A percentile compares a stretch with the other conserved stretches of the same genome.
Conservation (phyloP, 1,140 invertebrate species). For the Drosophila eugracilis region DNA sequence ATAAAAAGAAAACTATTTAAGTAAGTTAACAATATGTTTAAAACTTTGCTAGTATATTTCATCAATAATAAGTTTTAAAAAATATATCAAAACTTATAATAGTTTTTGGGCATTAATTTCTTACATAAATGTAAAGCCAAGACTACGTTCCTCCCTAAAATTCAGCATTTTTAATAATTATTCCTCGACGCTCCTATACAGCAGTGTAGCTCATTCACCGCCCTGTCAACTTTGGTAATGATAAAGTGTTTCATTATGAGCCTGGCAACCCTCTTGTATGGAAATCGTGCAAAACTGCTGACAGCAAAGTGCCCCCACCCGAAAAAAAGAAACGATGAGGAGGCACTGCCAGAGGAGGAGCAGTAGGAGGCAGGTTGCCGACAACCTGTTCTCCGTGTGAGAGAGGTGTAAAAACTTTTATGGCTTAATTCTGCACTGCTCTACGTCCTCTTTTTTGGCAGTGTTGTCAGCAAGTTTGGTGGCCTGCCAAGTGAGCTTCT, state of each 20-base stretch:
- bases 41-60: no score
- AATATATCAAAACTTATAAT: no score
- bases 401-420: conserved; percentile 50
- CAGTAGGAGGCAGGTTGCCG: background rate
- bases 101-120: no score
- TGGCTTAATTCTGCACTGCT: conserved; percentile 43
- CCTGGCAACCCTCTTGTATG: conserved; percentile 31
- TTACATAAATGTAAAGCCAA: no score
- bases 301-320: conserved; percentile 41
- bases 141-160: background rate
- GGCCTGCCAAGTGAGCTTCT: conserved; percentile 36
- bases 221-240: conserved; percentile 75
- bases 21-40: no score
- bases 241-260: conserved; percentile 77
- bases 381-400: conserved; percentile 35
- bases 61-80: no score
- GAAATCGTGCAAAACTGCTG: conserved; percentile 57
- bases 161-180: conserved; percentile 23
- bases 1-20: no score
- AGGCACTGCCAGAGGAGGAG: conserved; percentile 5
- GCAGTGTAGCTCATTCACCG: conserved; percentile 62
- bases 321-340: conserved; percentile 1
- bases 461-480: conserved; percentile 52
- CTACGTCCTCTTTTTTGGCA: conserved; percentile 36
- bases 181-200: conserved; percentile 16